Evolutionary conservation across 2,797 vertebrate genomes (phyloP), one percentile per base, ranked within the genome.

Genomic region (Botia kubotai): DNA sequence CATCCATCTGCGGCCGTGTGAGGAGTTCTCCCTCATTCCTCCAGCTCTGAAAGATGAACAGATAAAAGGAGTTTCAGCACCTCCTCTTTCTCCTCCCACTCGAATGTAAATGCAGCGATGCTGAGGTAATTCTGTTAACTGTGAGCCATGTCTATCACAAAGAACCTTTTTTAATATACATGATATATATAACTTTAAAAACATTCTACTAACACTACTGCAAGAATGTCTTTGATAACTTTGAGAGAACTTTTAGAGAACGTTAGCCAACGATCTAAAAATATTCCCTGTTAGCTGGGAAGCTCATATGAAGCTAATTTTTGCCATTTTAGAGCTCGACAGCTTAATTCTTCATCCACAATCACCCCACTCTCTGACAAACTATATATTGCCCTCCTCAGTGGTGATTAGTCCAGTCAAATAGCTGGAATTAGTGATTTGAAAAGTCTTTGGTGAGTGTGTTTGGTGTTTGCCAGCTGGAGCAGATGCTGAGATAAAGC

Each of bases 401-500:
- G 88, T 88, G 85, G 92, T 90, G 92, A 94, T 94, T 93, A 93
- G 91, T 92, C 86, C 82, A 87, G 89, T 92, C 91, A 93, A 95
- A 93, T 93, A 92, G 91, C 88, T 89, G 92, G 90, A 93, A 93
- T 94, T 93, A 93, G 92, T 87, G 87, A 92, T 87, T 88, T 93
- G 91, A 92, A 93, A 92, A 93, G 93, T 92, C 90, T 84, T 33
- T 33, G 86, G 84, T 90, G 90, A 88, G 91, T 33, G 33, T 89
- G 88, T 91, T 33, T 33, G 33, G 33, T 33, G 88, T 90, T 82
- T 92, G 92, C 92, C 94, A 94, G 90, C 90, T 93, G 91, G 92
- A 94, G 90, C 94, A 94, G 93, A 94, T 94, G 94, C 93, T 93
- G 86, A 91, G 90, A 92, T 93, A 91, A 93, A 90, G 89, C 86